These are phyloP conservation scores for Phaedon cochleariae DNA, from an alignment of 2,888 invertebrate genomes.

Conservation along the genomic window DNA sequence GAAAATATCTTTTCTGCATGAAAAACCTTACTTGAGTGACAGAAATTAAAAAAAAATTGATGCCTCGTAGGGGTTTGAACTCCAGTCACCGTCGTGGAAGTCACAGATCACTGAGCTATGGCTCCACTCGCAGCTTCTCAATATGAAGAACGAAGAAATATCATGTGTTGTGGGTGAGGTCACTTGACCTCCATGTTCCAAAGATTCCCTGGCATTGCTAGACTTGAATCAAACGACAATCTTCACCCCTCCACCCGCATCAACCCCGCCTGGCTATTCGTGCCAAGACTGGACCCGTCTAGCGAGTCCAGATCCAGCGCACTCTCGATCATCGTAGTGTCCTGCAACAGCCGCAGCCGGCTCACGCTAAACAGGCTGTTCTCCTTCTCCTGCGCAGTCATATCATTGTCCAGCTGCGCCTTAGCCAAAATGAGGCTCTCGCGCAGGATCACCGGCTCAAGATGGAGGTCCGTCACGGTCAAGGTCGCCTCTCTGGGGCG, in stretches of 20 bases:
- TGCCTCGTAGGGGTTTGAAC: too few species aligned
- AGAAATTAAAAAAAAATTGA: too few species aligned
- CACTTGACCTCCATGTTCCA: too few species aligned
- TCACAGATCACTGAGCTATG: too few species aligned
- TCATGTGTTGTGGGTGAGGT: too few species aligned
- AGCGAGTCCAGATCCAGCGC: conserved; percentile 88
- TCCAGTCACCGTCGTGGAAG: too few species aligned
- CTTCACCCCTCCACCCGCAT: conserved; percentile 67
- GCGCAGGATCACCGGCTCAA: conserved; percentile 63
- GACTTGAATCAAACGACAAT: conserved; percentile 29
- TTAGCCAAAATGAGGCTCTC: conserved; percentile 55
- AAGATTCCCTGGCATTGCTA: too few species aligned
- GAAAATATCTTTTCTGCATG: too few species aligned
- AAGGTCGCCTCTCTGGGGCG: conserved; percentile 35
- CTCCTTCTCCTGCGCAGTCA: conserved; percentile 60
- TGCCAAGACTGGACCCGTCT: conserved; percentile 76
- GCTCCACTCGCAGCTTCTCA: too few species aligned
- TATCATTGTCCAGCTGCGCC: conserved; percentile 56
- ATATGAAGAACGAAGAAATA: too few species aligned
- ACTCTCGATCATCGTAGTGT: conserved; percentile 91
- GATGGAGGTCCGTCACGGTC: conserved; percentile 67
- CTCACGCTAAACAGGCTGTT: conserved; percentile 70
- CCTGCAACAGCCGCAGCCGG: conserved; percentile 76
- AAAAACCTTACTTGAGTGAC: too few species aligned
- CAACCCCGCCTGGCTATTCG: conserved; percentile 73